Evolutionary conservation across 2,113 vertebrate species (phyloP).

Genomic region (Spizaetus ornatus): DNA sequence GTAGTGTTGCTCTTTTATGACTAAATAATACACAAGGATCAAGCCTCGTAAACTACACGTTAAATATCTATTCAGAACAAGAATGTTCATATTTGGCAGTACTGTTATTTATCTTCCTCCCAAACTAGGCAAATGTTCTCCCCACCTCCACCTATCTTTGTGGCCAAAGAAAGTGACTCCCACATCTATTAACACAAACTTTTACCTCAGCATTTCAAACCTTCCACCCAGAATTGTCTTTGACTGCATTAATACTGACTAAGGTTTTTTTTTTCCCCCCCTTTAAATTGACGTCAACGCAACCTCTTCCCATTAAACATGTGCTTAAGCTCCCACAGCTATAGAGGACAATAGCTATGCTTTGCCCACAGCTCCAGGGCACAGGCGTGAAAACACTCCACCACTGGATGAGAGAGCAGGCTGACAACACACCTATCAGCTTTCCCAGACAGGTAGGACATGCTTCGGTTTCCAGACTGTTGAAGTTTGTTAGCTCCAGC

Average conservation of each 20-base stretch:
- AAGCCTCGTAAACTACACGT: background rate
- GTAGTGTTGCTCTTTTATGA: background rate
- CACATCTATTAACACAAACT: background rate
- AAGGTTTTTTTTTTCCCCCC: background rate
- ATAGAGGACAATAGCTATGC: background rate
- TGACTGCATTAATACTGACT: slow-evolving; percentile 2
- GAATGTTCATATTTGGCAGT: background rate
- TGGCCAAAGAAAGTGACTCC: background rate
- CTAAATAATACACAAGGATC: background rate
- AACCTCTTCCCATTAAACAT: background rate
- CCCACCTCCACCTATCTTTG: background rate
- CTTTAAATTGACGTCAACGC: background rate
- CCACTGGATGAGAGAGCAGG: background rate
- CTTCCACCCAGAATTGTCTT: background rate
- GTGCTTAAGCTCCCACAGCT: background rate
- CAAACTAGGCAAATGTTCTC: background rate
- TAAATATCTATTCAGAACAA: background rate
- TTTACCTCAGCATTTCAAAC: background rate
- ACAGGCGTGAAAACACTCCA: background rate
- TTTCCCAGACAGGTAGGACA: slow-evolving; percentile 85
- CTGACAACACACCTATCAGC: slow-evolving; percentile 79
- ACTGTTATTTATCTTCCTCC: background rate
- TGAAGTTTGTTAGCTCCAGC: slow-evolving; percentile 75
- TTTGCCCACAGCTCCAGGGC: background rate
- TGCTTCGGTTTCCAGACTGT: slow-evolving; percentile 81